Percentiles rank a stretch among this genome's conserved stretches.
phyloP scores from a whole-genome alignment of 2,888 invertebrate genomes.

The Tinea pellionella region DNA sequence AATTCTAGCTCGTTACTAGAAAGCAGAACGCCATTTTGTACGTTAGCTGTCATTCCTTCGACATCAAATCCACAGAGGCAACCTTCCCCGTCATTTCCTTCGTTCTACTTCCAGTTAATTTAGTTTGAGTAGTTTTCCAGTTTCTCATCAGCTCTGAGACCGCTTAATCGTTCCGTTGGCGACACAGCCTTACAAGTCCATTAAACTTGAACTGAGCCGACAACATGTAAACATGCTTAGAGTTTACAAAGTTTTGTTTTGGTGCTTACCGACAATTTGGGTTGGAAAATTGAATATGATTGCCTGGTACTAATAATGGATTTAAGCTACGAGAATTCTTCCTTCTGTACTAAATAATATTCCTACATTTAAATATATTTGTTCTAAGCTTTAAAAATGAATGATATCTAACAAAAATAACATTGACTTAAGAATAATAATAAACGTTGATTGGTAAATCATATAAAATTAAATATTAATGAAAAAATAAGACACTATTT shows the following conservation, averaged over 20 bases:
- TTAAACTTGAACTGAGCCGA: conserved; percentile 11
- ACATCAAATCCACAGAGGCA: not conserved
- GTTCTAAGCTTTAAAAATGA: too few relatives aligned
- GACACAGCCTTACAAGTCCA: conserved; percentile 20
- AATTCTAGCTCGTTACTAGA: not conserved
- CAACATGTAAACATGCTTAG: conserved; percentile 11
- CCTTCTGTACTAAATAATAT: too few relatives aligned
- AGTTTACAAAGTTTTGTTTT: conserved; percentile 7
- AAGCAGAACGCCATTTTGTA: not conserved
- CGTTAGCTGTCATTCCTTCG: not conserved
- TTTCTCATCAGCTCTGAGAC: conserved; percentile 23
- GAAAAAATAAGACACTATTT: too few relatives aligned
- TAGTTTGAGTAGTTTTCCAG: conserved; percentile 24
- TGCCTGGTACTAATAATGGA: not conserved
- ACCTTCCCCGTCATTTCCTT: conserved; percentile 20
- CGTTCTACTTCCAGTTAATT: conserved; percentile 26
- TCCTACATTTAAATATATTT: too few relatives aligned
- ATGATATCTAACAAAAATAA: too few relatives aligned
- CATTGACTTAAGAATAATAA: too few relatives aligned
- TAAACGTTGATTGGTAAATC: too few relatives aligned
- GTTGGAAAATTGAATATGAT: conserved; percentile 1
- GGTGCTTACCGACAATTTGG: not conserved
- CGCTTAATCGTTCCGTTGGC: conserved; percentile 29
- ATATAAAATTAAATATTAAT: too few relatives aligned
- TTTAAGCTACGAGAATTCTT: too few relatives aligned